These are phyloP conservation scores for Petrolisthes manimaculis DNA, from an alignment of 2,888 invertebrate genomes.

Conservation along the genomic window DNA sequence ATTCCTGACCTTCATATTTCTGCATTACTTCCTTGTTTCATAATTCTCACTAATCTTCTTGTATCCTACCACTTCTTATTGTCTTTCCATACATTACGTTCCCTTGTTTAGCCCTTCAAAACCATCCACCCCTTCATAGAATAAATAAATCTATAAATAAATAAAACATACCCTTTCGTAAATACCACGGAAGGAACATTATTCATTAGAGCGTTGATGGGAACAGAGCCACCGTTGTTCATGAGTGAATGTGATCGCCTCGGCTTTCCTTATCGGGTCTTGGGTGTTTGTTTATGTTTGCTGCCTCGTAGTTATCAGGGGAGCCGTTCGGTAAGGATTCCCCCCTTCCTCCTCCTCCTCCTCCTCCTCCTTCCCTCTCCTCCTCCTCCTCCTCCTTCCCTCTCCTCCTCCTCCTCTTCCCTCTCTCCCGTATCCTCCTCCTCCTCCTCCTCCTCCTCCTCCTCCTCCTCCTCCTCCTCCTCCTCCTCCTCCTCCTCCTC, in stretches of 20 bases:
- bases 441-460: background rate
- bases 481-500: background rate
- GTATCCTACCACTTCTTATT: background rate
- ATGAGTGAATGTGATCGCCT: too few relatives aligned
- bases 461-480: background rate
- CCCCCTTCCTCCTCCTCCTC: background rate
- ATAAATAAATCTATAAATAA: too few relatives aligned
- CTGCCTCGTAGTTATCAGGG: too few relatives aligned
- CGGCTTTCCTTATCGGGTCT: too few relatives aligned
- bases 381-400: background rate
- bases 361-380: background rate
- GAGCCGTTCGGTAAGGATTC: too few relatives aligned
- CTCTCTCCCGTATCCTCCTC: background rate
- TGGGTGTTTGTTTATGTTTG: too few relatives aligned
- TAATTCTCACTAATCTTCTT: background rate
- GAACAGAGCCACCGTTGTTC: too few relatives aligned
- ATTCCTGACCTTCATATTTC: background rate
- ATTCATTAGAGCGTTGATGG: too few relatives aligned
- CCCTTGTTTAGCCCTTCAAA: background rate
- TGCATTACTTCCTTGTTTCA: background rate
- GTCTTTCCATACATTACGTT: background rate
- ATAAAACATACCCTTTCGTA: too few relatives aligned
- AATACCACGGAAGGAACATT: too few relatives aligned
- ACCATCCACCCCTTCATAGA: background rate
- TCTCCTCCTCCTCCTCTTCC: background rate